These are phyloP conservation scores for Agrilus mali DNA, from an alignment of 2,888 invertebrate genomes.

Conservation along the genomic window DNA sequence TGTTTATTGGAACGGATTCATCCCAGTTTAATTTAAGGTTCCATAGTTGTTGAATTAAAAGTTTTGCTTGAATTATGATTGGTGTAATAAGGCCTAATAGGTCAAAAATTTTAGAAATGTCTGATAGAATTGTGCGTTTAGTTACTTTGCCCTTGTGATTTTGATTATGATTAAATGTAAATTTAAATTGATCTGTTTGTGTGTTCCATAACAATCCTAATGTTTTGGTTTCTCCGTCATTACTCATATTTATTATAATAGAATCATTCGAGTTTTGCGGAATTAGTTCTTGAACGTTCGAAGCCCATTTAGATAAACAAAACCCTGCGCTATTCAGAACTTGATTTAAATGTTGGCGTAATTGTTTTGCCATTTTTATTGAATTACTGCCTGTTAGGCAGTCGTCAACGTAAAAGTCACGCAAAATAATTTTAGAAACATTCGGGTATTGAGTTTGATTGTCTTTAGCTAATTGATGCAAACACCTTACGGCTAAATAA, in stretches of 20 bases:
- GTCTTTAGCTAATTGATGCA: too few species aligned
- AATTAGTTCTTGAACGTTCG: too few species aligned
- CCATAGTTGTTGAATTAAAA: conserved; percentile 13
- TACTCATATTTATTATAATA: too few species aligned
- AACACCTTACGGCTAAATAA: too few species aligned
- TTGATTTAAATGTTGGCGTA: background rate
- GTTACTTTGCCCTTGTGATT: background rate
- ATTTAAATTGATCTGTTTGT: too few species aligned
- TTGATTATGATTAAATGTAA: background rate
- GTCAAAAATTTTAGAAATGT: conserved; percentile 14
- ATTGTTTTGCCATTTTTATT: background rate
- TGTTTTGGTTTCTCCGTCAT: too few species aligned
- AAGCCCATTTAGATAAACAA: background rate
- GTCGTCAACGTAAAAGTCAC: conserved; percentile 1
- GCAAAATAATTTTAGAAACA: background rate
- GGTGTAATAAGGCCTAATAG: conserved; percentile 16
- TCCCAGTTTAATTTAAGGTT: conserved; percentile 12
- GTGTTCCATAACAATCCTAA: too few species aligned
- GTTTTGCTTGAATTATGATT: conserved; percentile 13
- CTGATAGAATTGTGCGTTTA: conserved; percentile 9
- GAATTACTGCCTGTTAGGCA: background rate
- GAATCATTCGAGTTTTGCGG: too few species aligned
- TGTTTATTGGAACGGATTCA: conserved; percentile 7
- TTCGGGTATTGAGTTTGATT: too few species aligned
- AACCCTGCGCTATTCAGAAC: background rate